Evolutionary conservation across 1,140 invertebrate genomes (phyloP).

Genomic region (Limonius californicus): DNA sequence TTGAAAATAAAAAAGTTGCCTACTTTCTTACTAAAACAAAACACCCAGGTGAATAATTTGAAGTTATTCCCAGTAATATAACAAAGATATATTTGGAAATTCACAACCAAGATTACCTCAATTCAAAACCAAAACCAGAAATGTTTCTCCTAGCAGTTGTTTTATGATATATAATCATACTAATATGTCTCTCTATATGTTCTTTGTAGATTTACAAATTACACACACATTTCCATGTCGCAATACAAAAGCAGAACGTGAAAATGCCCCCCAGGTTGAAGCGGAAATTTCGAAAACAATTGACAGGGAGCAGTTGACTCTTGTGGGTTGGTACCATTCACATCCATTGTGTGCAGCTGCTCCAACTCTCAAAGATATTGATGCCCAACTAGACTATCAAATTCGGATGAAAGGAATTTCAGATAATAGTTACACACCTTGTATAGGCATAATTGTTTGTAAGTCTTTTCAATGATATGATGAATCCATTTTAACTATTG

Average conservation of each 20-base stretch:
- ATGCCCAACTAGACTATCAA: conserved; percentile 91
- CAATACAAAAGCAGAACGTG: conserved; percentile 73
- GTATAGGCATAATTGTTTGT: conserved; percentile 91
- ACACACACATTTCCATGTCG: conserved; percentile 87
- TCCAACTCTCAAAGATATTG: conserved; percentile 85
- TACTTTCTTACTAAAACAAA: no score
- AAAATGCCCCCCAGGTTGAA: conserved; percentile 68
- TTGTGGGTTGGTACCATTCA: conserved; percentile 97
- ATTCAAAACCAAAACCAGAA: no score
- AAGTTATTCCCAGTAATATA: no score
- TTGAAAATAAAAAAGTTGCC: no score
- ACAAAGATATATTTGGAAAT: no score
- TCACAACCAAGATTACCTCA: no score
- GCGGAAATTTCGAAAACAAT: conserved; percentile 78
- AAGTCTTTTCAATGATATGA: conserved; percentile 49
- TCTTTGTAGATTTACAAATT: conserved; percentile 69
- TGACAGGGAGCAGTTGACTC: conserved; percentile 71
- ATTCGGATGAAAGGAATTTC: conserved; percentile 88
- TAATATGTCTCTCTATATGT: no score
- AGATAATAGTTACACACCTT: conserved; percentile 87
- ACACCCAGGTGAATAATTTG: no score
- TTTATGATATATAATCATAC: no score
- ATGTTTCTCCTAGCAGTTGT: no score
- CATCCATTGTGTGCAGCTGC: conserved; percentile 85
- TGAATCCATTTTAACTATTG: no score